Conservation (phyloP, 2,113 vertebrate species). For the Candoia aspera region DNA sequence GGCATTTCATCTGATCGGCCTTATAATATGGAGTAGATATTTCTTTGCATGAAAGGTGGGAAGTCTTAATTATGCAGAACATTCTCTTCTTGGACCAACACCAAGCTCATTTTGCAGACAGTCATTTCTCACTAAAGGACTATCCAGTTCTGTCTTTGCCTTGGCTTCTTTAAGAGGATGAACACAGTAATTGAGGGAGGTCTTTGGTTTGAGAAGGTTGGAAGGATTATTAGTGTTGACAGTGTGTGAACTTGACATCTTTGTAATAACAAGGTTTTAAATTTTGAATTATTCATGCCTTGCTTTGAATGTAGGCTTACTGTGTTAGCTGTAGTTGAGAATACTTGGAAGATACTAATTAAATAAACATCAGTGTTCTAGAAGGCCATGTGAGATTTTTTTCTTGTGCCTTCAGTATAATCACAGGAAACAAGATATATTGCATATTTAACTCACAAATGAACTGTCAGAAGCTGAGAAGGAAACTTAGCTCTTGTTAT, state of each 20-base stretch:
- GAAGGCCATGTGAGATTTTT: slow-evolving; percentile 51
- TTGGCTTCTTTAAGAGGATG: slow-evolving; percentile 28
- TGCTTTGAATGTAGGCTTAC: slow-evolving; percentile 58
- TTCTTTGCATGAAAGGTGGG: slow-evolving; percentile 1
- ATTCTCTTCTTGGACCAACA: background rate
- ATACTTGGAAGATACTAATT: slow-evolving; percentile 61
- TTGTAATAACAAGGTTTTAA: slow-evolving; percentile 69
- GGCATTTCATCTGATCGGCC: background rate
- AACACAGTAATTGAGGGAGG: slow-evolving; percentile 4
- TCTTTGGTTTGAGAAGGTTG: slow-evolving; percentile 65
- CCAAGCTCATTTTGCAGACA: background rate
- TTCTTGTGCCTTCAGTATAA: slow-evolving; percentile 30
- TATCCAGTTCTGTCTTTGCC: background rate
- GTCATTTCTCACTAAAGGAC: background rate
- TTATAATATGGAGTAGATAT: background rate
- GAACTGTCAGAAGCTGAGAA: background rate
- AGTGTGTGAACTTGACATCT: slow-evolving; percentile 73
- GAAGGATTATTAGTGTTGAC: slow-evolving; percentile 72
- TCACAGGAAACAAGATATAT: slow-evolving; percentile 31
- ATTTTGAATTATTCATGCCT: slow-evolving; percentile 70
- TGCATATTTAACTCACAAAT: background rate
- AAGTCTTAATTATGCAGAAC: slow-evolving; percentile 19
- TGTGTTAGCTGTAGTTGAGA: slow-evolving; percentile 54
- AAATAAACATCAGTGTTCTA: slow-evolving; percentile 67
- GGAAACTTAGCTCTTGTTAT: background rate